These are phyloP conservation scores for Tenthredo distinguenda DNA, from an alignment of 2,888 invertebrate species.

Conservation along the genomic window DNA sequence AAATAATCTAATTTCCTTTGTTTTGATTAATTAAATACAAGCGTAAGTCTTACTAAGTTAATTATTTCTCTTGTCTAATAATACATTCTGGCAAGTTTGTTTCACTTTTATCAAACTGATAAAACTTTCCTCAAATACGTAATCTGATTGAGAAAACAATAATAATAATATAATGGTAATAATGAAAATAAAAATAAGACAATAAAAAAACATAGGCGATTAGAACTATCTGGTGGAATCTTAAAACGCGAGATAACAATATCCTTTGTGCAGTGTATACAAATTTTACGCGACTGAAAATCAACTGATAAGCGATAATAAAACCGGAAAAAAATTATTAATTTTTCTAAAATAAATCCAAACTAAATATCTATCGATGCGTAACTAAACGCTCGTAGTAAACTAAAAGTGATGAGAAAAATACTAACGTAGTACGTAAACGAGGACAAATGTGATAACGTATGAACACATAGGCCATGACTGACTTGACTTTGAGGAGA, in stretches of 20 bases:
- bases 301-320: background rate
- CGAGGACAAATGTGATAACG: constrained; percentile 16
- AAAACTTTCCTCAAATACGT: background rate
- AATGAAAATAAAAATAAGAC: background rate
- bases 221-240: background rate
- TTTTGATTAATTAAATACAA: too few species aligned
- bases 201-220: background rate
- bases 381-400: background rate
- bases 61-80: too few species aligned
- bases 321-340: background rate
- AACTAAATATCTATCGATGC: background rate
- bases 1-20: too few species aligned
- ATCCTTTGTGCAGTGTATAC: constrained; percentile 10
- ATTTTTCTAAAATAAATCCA: too few species aligned
- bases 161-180: background rate
- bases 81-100: too few species aligned
- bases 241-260: constrained; percentile 1
- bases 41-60: too few species aligned
- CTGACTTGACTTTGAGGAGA: constrained; percentile 8
- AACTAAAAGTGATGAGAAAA: background rate
- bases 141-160: background rate
- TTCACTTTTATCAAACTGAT: background rate
- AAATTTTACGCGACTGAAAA: background rate
- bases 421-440: background rate
- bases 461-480: background rate